Evolutionary conservation across 2,888 invertebrate species (phyloP).

Genomic region (Cancer borealis): DNA sequence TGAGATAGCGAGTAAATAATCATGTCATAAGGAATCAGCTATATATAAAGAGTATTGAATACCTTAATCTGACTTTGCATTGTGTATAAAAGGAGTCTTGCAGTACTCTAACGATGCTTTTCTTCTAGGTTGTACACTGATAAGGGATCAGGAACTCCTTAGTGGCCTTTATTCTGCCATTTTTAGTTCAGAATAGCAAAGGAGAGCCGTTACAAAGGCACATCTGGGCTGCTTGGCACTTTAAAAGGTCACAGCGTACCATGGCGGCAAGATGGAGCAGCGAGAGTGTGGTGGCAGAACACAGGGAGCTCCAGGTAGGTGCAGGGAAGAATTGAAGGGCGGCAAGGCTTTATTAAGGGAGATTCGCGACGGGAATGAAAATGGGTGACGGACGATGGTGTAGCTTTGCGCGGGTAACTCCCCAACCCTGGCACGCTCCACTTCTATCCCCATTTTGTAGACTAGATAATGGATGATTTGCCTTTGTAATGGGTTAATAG

Average conservation of each 20-base stretch:
- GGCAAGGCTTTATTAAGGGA: neutral
- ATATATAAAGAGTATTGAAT: neutral
- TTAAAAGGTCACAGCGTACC: neutral
- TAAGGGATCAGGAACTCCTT: neutral
- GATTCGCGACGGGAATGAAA: neutral
- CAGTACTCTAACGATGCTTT: neutral
- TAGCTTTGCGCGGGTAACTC: no score
- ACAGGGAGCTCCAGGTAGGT: conserved; percentile 75
- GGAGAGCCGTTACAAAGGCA: neutral
- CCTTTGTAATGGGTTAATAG: no score
- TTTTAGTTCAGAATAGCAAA: neutral
- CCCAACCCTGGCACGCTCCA: no score
- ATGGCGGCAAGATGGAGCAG: conserved; percentile 76
- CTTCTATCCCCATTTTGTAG: no score
- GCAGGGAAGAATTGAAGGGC: neutral
- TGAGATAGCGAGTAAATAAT: conserved; percentile 25
- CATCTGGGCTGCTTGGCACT: no score
- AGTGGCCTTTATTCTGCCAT: neutral
- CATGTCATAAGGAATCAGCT: neutral
- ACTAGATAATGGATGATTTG: no score
- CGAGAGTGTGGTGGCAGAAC: conserved; percentile 76
- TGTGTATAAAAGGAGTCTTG: neutral
- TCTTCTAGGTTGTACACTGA: neutral
- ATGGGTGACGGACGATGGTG: no score
- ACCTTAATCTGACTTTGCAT: neutral